Evolutionary conservation across 2,113 vertebrate species (phyloP), one percentile per base, ranked within the genome.

Genomic region (Oryzias celebensis): DNA sequence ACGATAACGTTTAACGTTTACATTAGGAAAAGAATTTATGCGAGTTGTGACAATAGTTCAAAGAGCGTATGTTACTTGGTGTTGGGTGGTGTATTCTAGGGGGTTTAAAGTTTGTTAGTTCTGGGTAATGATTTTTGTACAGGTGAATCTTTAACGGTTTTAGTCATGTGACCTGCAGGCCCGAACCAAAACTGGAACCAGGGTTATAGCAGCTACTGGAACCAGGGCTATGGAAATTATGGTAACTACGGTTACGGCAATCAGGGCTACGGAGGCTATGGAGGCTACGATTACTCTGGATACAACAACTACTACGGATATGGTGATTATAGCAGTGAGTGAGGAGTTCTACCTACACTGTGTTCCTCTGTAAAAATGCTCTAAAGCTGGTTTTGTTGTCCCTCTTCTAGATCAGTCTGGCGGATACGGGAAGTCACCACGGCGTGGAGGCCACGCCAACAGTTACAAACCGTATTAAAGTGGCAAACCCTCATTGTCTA

Each of bases 301-400:
- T 99, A 98, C 95, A 98, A 97, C 95, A 97, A 94, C 94, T 99
- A 98, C 89, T 98, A 97, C 76, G 97, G 97, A 91, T 98, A 98
- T 87, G 93, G 94, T 90, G 95, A 97, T 92, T 96, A 98, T 93
- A 94, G 93, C 93, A 94, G 97, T 99, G 92, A 95, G 96, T 94
- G 20, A 42, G 16, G 14, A 31, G 5, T 48, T 48, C 4, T 59
- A 5, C 18, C 36, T 22, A 20, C 7, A 7, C 31, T 8, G 7
- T 8, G 31, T 10, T 2, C 36, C 36, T 36, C 36, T 3, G 36
- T 3, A 36, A 36, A 36, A 12, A 36, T 2, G 36, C 36, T 10
- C 36, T 12, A 36, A 36, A 8, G 36, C 36, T 2, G 31, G 31
- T 8, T 8, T 7, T 8, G 31, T 1, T 7, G 31, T 36, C 7